A percentile compares a stretch with the other conserved stretches of the same genome.
phyloP scores from a whole-genome alignment of 2,888 invertebrate species.

The Eudasyphora cyanicolor region DNA sequence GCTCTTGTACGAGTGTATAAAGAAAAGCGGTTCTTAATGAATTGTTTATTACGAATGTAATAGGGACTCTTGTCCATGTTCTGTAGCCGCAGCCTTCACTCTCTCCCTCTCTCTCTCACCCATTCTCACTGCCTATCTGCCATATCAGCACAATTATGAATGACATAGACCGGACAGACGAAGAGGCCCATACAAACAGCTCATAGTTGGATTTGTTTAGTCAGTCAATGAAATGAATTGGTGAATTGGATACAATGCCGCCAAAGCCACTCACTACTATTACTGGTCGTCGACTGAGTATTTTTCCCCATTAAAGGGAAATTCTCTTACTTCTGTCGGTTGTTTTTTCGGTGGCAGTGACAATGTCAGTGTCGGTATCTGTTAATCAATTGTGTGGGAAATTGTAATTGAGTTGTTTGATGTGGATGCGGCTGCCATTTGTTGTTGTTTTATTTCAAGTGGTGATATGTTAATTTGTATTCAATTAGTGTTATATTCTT shows the following conservation, averaged over 20 bases:
- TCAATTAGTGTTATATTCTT: slow-evolving; percentile 50
- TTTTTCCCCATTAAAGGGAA: neutral
- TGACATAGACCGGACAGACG: neutral
- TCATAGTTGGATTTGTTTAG: neutral
- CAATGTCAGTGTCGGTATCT: neutral
- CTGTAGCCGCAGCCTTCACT: neutral
- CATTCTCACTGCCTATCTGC: too few relatives aligned
- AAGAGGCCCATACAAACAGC: neutral
- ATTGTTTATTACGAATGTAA: slow-evolving; percentile 43
- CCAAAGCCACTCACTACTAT: neutral
- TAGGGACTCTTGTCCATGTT: slow-evolving; percentile 30
- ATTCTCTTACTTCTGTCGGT: neutral
- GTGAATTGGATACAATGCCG: neutral
- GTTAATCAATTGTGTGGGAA: slow-evolving; percentile 61
- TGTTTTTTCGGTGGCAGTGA: neutral
- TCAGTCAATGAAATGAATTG: neutral
- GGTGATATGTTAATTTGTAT: slow-evolving; percentile 50
- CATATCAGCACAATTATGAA: neutral
- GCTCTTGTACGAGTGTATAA: neutral
- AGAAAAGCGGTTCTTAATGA: slow-evolving; percentile 39
- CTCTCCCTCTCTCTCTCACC: too few relatives aligned
- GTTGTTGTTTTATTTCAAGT: neutral
- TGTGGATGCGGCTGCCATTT: neutral
- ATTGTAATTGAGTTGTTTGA: slow-evolving; percentile 57
- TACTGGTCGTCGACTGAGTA: neutral